Evolutionary conservation across 2,797 vertebrate species (phyloP), one percentile per base, ranked within the genome.

Genomic region (Dendrocincla tyrannina): DNA sequence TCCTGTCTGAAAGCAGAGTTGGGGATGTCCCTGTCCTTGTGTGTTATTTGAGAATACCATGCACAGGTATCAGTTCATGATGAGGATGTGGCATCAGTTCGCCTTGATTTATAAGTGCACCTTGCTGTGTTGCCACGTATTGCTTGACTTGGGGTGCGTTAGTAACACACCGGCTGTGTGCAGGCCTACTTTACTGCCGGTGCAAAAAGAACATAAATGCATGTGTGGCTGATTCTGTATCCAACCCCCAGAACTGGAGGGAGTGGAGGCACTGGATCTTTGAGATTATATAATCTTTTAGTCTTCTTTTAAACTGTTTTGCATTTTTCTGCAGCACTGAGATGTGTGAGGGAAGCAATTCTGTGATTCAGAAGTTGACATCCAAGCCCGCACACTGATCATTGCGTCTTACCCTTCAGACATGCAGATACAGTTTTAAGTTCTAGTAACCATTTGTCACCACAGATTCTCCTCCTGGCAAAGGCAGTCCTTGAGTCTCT

Each of bases 381-480:
- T 70, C 41, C 56, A 4, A 58, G 24, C 72, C 69, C 41, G n/a
- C 49, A 8, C 70, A 53, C 39, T 58, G 70, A 33, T 59, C 52
- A 28, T 76, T 88, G 69, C 78, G 10, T 77, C 41, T 55, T 55
- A 53, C 67, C 64, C 84, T 78, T 44, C 59, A 82, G 74, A 58
- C 70, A 23, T 7, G 24, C 33, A n/a, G 55, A 47, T 66, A 16
- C 27, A n/a, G 25, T 33, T 88, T 88, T 77, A 49, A 24, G 66
- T 84, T 86, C 72, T n/a, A 9, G 77, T 86, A 83, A 60, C 73
- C 56, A 11, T 88, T 90, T 83, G 33, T 85, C 55, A 66, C 68
- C 59, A 69, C 37, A 52, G 74, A 76, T 72, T 72, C 28, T 79
- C 7, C 52, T 91, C 7, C 52, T 93, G 56, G 52, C 23, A 55